A percentile compares a stretch with the other conserved stretches of the same genome.
Evolutionary conservation across 2,113 vertebrate genomes (phyloP).

Genomic region (Cnemophilus loriae): DNA sequence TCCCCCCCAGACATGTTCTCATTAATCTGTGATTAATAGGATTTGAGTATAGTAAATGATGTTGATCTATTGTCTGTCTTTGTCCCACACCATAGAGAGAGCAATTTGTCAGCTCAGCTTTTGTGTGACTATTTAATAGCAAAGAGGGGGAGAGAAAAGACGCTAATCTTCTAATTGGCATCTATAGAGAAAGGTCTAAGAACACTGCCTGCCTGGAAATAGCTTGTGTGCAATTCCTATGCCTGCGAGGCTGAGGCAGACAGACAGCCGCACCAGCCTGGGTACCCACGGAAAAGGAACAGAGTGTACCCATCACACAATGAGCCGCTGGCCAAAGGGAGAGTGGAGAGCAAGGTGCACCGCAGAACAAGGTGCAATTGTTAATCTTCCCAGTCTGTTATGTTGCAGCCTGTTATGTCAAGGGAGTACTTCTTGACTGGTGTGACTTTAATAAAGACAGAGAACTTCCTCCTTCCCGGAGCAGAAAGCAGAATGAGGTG

Average conservation of each 20-base stretch:
- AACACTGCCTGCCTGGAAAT: slow-evolving; percentile 63
- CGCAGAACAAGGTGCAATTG: not conserved
- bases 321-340: not conserved
- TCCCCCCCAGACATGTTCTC: slow-evolving; percentile 77
- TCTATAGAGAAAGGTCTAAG: slow-evolving; percentile 72
- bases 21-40: slow-evolving; percentile 84
- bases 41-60: slow-evolving; percentile 80
- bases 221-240: slow-evolving; percentile 71
- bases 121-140: slow-evolving; percentile 82
- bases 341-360: not conserved
- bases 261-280: rapidly evolving
- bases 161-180: slow-evolving; percentile 81
- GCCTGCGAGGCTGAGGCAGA: slow-evolving; percentile 29
- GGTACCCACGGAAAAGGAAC: not conserved
- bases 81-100: slow-evolving; percentile 73
- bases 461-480: not conserved
- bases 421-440: slow-evolving; percentile 34
- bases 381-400: not conserved
- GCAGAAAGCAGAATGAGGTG: not conserved
- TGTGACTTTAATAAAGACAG: slow-evolving; percentile 37
- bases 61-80: slow-evolving; percentile 83
- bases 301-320: slow-evolving; percentile 4
- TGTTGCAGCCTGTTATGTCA: slow-evolving; percentile 43
- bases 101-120: slow-evolving; percentile 80
- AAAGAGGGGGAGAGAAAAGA: slow-evolving; percentile 75